Evolutionary conservation across 1,140 invertebrate species (phyloP), one percentile per base, ranked within the genome.

Genomic region (Drosophila gunungcola): DNA sequence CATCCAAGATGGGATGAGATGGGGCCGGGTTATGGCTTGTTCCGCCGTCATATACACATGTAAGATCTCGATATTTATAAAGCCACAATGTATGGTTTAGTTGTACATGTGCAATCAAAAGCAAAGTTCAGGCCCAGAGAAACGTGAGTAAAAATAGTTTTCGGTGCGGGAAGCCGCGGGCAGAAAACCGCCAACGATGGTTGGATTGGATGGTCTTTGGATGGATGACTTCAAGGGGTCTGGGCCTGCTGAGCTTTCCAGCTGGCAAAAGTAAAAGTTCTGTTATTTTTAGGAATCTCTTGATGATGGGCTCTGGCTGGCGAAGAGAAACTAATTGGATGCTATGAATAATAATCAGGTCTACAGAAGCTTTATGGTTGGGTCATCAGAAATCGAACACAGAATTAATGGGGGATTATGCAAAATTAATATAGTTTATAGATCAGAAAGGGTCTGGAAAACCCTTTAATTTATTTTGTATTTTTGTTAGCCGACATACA

Each of bases 231-330:
- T 55, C 36, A 41, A 36, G 43, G 21, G 64, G 45, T 62, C 65
- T 72, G 46, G 48, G 53, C 62, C 56, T 42, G 13, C 69, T 43
- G 41, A 73, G 49, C 62, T 51, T 63, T 79, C 46, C 41, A 83
- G 60, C 55, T 74, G 64, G 74, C 75, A 86, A 86, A 86, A 86
- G 82, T 86, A 86, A 86, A 88, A 86, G 83, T 88, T 88, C 64
- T 79, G 79, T 57, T 72, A 72, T 70, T 70, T 63, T 64, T 74
- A 43, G 74, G 73, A 80, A 86, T 85, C 73, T 41, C 72, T 42
- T 54, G 72, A 57, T 55, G 53, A 52, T 60, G 68, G 48, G 56
- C 52, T 64, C 41, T 36, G 55, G 27, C 39, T 57, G 29, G 11
- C 49, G 21, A 43, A 58, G 68, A 72, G 45, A 51, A 51, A 51